Evolutionary conservation across 53 echinoderm and acorn worm species (phyloP).

Genomic region (Hippasteria phrygiana): DNA sequence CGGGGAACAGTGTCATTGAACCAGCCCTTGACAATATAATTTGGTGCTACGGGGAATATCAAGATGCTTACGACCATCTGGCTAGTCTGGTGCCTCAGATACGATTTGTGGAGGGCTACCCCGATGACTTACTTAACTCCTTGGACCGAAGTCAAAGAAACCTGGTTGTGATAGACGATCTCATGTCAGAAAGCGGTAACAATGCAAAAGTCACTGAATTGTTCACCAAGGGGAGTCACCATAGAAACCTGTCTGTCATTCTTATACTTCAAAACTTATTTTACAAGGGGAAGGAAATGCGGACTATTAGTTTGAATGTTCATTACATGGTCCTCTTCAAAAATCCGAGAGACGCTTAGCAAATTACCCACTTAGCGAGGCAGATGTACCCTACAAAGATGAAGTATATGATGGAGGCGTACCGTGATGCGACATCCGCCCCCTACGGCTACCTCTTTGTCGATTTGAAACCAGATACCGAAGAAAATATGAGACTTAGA

Average conservation of each 20-base stretch:
- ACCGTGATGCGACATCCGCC: constrained; percentile 58
- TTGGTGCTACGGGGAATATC: constrained; percentile 90
- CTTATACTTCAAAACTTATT: constrained; percentile 80
- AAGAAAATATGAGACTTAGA: constrained; percentile 68
- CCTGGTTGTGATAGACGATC: constrained; percentile 79
- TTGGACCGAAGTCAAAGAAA: constrained; percentile 59
- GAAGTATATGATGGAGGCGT: constrained; percentile 80
- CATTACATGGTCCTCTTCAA: constrained; percentile 82
- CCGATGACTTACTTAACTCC: constrained; percentile 48
- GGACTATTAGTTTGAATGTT: constrained; percentile 82
- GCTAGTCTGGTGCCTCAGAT: constrained; percentile 49
- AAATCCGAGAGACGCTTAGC: constrained; percentile 82
- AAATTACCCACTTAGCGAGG: constrained; percentile 79
- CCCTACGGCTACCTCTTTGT: constrained; percentile 80
- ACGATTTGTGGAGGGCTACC: constrained; percentile 77
- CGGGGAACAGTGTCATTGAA: constrained; percentile 46
- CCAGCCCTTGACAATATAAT: constrained; percentile 65
- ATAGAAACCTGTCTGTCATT: constrained; percentile 81
- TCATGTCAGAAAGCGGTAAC: constrained; percentile 74
- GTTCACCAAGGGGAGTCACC: constrained; percentile 86
- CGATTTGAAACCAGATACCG: constrained; percentile 76
- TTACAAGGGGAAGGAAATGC: constrained; percentile 74
- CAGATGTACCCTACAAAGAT: constrained; percentile 81
- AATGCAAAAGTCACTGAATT: constrained; percentile 70
- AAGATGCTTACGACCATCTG: constrained; percentile 70